Percentiles rank a stretch among this genome's conserved stretches.
phyloP scores from a whole-genome alignment of 2,113 vertebrate species.

The Gallinago undulata region DNA sequence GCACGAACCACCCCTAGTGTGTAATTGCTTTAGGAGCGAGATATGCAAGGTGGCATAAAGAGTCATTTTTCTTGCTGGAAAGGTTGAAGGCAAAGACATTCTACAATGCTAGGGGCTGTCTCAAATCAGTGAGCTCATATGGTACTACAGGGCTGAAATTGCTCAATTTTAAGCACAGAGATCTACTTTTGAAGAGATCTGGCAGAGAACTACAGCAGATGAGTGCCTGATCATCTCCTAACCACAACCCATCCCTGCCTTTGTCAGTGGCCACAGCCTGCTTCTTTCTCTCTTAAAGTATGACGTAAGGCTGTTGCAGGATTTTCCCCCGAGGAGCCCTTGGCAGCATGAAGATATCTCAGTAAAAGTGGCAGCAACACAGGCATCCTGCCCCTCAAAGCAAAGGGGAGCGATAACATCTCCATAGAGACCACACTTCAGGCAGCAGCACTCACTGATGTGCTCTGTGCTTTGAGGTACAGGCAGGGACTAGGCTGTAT shows the following conservation, averaged over 20 bases:
- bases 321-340: background rate
- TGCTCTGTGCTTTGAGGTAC: background rate
- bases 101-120: background rate
- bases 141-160: background rate
- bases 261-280: background rate
- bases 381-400: background rate
- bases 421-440: background rate
- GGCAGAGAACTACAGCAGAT: background rate
- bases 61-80: background rate
- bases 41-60: background rate
- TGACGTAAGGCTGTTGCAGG: background rate
- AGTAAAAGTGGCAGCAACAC: background rate
- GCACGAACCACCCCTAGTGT: background rate
- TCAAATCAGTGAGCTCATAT: background rate
- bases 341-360: background rate
- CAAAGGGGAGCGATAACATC: background rate
- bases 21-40: slow-evolving; percentile 23
- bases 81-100: background rate
- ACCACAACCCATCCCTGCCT: background rate
- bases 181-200: background rate
- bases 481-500: background rate
- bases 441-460: background rate
- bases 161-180: background rate
- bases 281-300: background rate
- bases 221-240: background rate